Evolutionary conservation across 2,797 vertebrate species (phyloP), one percentile per base, ranked within the genome.

Genomic region (Pangasius larnaudii): DNA sequence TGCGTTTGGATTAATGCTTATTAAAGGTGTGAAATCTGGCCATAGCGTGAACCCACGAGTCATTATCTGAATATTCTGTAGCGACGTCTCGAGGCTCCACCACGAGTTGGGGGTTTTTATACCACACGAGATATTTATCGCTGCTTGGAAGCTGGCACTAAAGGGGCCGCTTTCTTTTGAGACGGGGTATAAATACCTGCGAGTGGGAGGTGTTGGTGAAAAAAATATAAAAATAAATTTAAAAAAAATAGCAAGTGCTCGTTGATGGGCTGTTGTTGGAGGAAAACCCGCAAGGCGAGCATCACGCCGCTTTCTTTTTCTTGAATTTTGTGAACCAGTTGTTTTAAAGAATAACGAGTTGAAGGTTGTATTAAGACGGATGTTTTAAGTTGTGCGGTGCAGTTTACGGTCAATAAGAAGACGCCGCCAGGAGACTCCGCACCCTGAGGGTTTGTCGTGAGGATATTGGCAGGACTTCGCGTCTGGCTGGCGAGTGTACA

Each of bases 141-240:
- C n/a, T 16, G 30, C 61, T 65, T 65, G 27, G 59, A 5, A 59
- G 22, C 56, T 59, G 18, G 18, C 19, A 42, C 42, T 42, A 42
- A 42, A 42, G 42, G 5, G 42, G 36, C 72, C 24, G 42, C 69
- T 39, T 71, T 71, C 69, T 71, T 39, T 33, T 51, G 58, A 78
- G 42, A 33, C 19, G 13, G 1, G 42, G 46, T 69, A 79, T 69
- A 86, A 86, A 80, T 86, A 86, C 75, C 85, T 80, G 61, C 8
- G 49, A 86, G 85, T 86, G 75, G 85, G 85, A 53, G 61, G 46
- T 36, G 85, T 39, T 56, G 33, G 3, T 53, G 22, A 14, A 0
- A 30, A 7, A 36, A 36, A n/a, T n/a, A n/a, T n/a, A n/a, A n/a
- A n/a, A n/a, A n/a, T n/a, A n/a, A n/a, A n/a, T n/a, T n/a, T n/a